Percentiles rank a stretch among this genome's conserved stretches.
These are phyloP conservation scores for Mesoligia furuncula DNA, from an alignment of 2,888 invertebrate genomes.

Conservation along the genomic window DNA sequence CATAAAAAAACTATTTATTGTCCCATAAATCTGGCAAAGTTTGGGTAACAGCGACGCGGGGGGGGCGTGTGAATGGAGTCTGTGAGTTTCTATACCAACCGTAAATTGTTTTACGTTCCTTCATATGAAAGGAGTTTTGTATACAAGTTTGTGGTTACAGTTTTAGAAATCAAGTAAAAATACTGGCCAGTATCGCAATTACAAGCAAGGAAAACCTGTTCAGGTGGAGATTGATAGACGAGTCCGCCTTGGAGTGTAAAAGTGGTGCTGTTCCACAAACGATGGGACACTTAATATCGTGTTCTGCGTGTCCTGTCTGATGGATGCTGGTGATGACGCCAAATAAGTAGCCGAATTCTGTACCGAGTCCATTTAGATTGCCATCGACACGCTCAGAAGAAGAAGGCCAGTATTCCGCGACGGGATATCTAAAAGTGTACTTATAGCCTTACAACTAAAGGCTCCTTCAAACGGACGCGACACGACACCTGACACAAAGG, in stretches of 20 bases:
- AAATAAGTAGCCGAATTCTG: background rate
- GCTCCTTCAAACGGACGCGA: no score
- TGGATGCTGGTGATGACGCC: background rate
- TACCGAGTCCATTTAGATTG: background rate
- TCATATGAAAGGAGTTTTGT: slow-evolving; percentile 3
- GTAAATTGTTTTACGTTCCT: slow-evolving; percentile 43
- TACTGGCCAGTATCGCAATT: background rate
- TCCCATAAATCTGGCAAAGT: slow-evolving; percentile 60
- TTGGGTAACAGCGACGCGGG: slow-evolving; percentile 54
- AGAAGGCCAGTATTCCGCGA: no score
- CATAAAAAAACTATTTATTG: slow-evolving; percentile 65
- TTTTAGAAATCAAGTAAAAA: slow-evolving; percentile 1
- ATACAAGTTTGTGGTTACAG: slow-evolving; percentile 1
- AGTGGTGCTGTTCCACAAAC: background rate
- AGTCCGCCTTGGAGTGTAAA: background rate
- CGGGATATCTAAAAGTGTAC: no score
- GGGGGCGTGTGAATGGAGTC: slow-evolving; percentile 47
- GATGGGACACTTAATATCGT: background rate
- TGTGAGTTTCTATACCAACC: slow-evolving; percentile 40
- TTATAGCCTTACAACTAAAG: no score
- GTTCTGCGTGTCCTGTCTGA: background rate
- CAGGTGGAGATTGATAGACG: background rate
- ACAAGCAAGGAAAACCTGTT: background rate
- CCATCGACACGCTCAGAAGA: no score
- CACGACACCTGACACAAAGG: no score